phyloP scores from a whole-genome alignment of 2,888 invertebrate species.

The Sarcophaga variegata region DNA sequence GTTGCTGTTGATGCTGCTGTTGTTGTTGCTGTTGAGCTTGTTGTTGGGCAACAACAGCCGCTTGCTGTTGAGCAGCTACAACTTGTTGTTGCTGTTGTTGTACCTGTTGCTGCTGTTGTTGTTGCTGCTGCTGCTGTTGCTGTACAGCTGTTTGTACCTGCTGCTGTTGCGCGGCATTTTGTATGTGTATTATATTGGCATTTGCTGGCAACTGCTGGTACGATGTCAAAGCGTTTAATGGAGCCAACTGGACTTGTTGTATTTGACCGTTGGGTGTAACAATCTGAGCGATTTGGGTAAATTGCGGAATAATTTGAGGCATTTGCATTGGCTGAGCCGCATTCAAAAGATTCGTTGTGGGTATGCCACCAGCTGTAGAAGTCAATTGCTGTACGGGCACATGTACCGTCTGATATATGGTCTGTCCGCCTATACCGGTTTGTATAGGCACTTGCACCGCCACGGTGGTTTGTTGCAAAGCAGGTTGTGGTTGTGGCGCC shows the following conservation, averaged over 20 bases:
- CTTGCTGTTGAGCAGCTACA: constrained; percentile 65
- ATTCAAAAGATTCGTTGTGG: constrained; percentile 82
- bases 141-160: constrained; percentile 70
- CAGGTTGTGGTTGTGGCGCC: constrained; percentile 53
- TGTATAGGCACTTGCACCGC: constrained; percentile 89
- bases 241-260: constrained; percentile 93
- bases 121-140: constrained; percentile 73
- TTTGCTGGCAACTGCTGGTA: constrained; percentile 79
- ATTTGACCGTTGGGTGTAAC: constrained; percentile 94
- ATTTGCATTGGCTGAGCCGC: constrained; percentile 82
- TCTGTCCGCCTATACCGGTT: constrained; percentile 89
- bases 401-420: constrained; percentile 97
- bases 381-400: constrained; percentile 92
- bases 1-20: constrained; percentile 66
- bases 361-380: constrained; percentile 80
- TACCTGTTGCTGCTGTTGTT: constrained; percentile 72
- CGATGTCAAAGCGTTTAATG: constrained; percentile 82
- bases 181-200: constrained; percentile 80
- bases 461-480: constrained; percentile 85
- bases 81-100: constrained; percentile 66
- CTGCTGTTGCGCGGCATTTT: constrained; percentile 73
- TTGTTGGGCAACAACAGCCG: constrained; percentile 66
- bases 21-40: constrained; percentile 66
- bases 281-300: constrained; percentile 91
- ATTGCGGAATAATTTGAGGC: constrained; percentile 90